These are phyloP conservation scores for Eretmocerus hayati DNA, from an alignment of 2,888 invertebrate genomes.

Conservation along the genomic window DNA sequence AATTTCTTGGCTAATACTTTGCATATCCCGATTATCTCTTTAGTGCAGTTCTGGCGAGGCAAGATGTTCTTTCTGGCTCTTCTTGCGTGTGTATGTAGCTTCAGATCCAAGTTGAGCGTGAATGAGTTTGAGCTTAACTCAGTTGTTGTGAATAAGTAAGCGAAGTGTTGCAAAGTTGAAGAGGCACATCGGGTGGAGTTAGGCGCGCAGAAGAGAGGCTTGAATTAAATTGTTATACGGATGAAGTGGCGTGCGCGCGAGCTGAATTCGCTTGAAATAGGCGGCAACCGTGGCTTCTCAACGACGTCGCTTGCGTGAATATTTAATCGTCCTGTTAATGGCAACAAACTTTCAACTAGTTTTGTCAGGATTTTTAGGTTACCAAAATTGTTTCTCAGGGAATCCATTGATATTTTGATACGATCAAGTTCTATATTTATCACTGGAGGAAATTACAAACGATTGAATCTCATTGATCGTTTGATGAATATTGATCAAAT, in stretches of 20 bases:
- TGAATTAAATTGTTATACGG: constrained; percentile 46
- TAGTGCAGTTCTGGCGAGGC: not conserved
- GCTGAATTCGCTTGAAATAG: constrained; percentile 1
- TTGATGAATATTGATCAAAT: too few species aligned
- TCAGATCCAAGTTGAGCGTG: not conserved
- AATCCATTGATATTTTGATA: too few species aligned
- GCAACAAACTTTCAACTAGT: constrained; percentile 12
- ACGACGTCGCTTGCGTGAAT: constrained; percentile 11
- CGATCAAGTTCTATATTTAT: too few species aligned
- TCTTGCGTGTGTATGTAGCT: not conserved
- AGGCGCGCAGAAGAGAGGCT: constrained; percentile 22
- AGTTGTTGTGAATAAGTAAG: constrained; percentile 47
- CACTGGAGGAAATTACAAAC: too few species aligned
- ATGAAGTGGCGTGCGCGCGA: constrained; percentile 12
- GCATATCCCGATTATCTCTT: not conserved
- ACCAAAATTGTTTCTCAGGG: too few species aligned
- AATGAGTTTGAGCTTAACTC: constrained; percentile 38
- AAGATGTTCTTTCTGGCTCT: not conserved
- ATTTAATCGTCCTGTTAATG: constrained; percentile 17
- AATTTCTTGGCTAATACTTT: too few species aligned
- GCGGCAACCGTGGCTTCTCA: not conserved
- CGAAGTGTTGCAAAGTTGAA: constrained; percentile 45
- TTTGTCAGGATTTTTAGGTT: too few species aligned
- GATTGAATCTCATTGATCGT: too few species aligned
- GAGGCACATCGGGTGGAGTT: constrained; percentile 23